Percentiles rank a stretch among this genome's conserved stretches.
phyloP scores from a whole-genome alignment of 1,140 invertebrate species.

The Octopus sinensis region DNA sequence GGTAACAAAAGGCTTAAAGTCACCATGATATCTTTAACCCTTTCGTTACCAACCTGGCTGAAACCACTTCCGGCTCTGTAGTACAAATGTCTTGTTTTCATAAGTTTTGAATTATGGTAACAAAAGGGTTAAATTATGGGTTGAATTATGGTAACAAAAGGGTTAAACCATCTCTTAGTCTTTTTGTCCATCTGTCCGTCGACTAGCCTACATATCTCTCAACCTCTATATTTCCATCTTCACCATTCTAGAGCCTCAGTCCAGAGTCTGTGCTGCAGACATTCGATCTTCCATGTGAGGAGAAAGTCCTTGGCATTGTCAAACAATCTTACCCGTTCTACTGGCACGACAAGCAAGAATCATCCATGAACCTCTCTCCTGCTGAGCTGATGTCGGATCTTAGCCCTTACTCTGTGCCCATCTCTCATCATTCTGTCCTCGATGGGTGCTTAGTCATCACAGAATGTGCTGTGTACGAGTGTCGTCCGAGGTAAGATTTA shows the following conservation, averaged over 20 bases:
- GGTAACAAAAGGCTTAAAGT: too few relatives aligned
- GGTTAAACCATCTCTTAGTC: too few relatives aligned
- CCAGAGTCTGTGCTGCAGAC: conserved; percentile 52
- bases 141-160: too few relatives aligned
- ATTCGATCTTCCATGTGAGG: conserved; percentile 50
- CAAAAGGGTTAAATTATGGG: too few relatives aligned
- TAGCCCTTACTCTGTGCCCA: conserved; percentile 31
- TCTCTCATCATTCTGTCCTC: conserved; percentile 44
- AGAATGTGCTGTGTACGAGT: conserved; percentile 68
- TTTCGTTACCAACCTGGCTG: too few relatives aligned
- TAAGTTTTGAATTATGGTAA: too few relatives aligned
- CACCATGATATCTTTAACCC: too few relatives aligned
- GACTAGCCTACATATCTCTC: too few relatives aligned
- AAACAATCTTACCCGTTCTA: conserved; percentile 52
- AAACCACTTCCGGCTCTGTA: too few relatives aligned
- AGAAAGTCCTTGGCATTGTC: conserved; percentile 44
- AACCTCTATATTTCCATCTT: neutral
- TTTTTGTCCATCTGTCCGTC: too few relatives aligned
- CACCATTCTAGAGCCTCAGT: conserved; percentile 46
- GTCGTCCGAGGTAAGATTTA: conserved; percentile 64
- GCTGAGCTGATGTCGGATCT: neutral
- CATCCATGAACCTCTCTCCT: conserved; percentile 3
- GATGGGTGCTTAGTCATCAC: conserved; percentile 71
- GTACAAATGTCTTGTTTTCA: too few relatives aligned
- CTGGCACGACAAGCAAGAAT: conserved; percentile 48